A percentile compares a stretch with the other conserved stretches of the same genome.
Evolutionary conservation across 2,888 invertebrate species (phyloP).

Genomic region (Marronus borbonicus): DNA sequence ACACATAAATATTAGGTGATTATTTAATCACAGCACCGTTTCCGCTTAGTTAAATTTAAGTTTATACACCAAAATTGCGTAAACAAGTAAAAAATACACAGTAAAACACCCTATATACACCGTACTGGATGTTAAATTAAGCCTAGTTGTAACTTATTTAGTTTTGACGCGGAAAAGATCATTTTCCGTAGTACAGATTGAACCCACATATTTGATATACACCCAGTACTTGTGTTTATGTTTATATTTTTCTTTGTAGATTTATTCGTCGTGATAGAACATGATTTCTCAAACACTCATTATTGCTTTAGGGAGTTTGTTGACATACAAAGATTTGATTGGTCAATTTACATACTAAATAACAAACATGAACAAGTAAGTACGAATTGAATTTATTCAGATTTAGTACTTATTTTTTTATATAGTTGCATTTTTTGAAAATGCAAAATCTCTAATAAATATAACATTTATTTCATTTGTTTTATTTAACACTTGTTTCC

Average conservation of each 20-base stretch:
- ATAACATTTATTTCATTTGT: constrained; percentile 1
- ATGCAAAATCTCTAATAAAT: constrained; percentile 11
- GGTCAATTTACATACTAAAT: background rate
- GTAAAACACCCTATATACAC: background rate
- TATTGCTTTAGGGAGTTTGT: constrained; percentile 26
- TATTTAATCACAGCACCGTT: no score
- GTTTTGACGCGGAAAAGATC: no score
- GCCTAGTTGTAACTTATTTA: no score
- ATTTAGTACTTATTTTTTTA: no score
- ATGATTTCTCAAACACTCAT: constrained; percentile 14
- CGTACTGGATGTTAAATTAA: background rate
- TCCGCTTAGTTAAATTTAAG: no score
- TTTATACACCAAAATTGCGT: background rate
- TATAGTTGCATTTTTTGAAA: no score
- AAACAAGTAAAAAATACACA: background rate
- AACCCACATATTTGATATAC: background rate
- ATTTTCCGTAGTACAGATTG: no score
- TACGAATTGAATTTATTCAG: background rate
- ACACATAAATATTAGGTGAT: no score
- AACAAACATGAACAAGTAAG: background rate
- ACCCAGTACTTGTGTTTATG: background rate
- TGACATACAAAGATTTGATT: background rate
- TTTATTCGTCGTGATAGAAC: constrained; percentile 38
- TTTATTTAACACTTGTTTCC: background rate
- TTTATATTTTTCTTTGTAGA: background rate